Evolutionary conservation across 2,113 vertebrate genomes (phyloP), one percentile per base, ranked within the genome.

Genomic region (Xenopus borealis): DNA sequence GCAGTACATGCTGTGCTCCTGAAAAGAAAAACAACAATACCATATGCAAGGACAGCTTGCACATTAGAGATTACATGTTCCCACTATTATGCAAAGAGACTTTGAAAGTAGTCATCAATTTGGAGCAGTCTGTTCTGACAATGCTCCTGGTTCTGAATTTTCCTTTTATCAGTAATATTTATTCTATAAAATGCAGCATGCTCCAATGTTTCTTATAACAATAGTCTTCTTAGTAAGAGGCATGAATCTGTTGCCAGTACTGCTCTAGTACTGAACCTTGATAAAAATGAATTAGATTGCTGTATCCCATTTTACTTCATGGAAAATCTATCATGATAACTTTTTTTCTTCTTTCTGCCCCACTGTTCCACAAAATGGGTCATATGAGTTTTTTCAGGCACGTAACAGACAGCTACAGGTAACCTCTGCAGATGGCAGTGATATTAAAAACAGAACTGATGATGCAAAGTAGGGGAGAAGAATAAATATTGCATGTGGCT

Each of bases 31-130:
- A 67, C 65, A 75, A 75, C 46, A 77, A 77, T 77, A 64, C 74
- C 74, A 77, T 77, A 77, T 77, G 74, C 59, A 69, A n/a, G 50
- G 74, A 77, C 74, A 77, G 74, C 74, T 77, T 77, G 74, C 66
- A 70, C 57, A 64, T 77, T 45, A 77, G 74, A 77, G 59, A 70
- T 70, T 69, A 27, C 67, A 64, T 64, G 74, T 77, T 70, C 59
- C 67, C 18, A 55, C 66, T 77, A 64, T 77, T 77, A 77, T 68
- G 69, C 64, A 70, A 77, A 77, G 59, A 75, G 74, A 46, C 59
- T 27, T 27, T 57, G 55, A 77, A 77, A 64, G 59, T 30, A 57
- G 52, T 64, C 66, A 70, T 77, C 66, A 76, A 69, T 69, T 69
- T 47, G 62, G 27, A 76, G 52, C 65, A 77, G 46, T 57, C 66